Conservation (phyloP, 1,140 invertebrate genomes). For the Pseudomyrmex flavicornis region DNA sequence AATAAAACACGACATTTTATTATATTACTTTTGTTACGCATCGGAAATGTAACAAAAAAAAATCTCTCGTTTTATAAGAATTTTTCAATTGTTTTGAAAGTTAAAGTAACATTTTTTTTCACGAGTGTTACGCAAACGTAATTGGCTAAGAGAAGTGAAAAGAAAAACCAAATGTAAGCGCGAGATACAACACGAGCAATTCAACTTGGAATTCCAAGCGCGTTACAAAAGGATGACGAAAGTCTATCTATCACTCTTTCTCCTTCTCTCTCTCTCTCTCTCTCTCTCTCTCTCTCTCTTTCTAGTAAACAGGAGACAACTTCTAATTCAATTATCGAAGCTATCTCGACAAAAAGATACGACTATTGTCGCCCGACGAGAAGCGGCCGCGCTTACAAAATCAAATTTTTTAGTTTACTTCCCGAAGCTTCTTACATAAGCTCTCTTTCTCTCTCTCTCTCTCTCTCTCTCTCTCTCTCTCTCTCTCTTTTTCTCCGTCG, state of each 20-base stretch:
- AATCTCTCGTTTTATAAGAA: too few relatives aligned
- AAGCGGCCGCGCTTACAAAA: constrained; percentile 52
- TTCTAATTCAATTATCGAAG: constrained; percentile 75
- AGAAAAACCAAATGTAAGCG: constrained; percentile 33
- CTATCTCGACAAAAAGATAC: constrained; percentile 56
- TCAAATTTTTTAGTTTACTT: constrained; percentile 68
- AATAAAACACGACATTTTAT: too few relatives aligned
- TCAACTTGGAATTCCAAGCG: constrained; percentile 70
- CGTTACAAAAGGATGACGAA: constrained; percentile 53
- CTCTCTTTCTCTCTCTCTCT: constrained; percentile 1
- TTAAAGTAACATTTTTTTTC: neutral
- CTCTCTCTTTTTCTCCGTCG: constrained; percentile 11
- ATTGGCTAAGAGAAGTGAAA: neutral
- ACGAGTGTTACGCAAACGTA: neutral
- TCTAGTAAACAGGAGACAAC: neutral
- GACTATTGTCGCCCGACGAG: constrained; percentile 62
- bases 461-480: neutral
- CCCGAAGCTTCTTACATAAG: constrained; percentile 20
- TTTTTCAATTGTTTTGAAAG: too few relatives aligned
- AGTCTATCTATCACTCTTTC: constrained; percentile 20
- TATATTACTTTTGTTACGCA: too few relatives aligned
- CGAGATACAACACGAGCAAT: constrained; percentile 27
- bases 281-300: constrained; percentile 22
- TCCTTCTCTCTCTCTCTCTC: constrained; percentile 22
- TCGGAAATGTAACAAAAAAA: too few relatives aligned